Conservation (phyloP, 1,140 invertebrate species). For the Pectinophora gossypiella region DNA sequence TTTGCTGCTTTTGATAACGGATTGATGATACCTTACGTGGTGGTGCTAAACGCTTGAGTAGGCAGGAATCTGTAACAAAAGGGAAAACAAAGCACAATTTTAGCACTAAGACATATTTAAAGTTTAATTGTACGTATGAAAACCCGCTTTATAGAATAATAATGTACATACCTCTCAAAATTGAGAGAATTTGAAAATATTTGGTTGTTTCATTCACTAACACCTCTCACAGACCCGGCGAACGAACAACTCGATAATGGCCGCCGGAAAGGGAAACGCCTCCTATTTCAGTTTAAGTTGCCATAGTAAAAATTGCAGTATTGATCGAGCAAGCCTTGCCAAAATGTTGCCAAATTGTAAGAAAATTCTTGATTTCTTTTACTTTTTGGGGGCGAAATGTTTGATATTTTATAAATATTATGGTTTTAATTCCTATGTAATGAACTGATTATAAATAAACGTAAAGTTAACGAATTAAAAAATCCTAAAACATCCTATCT, state of each 20-base stretch:
- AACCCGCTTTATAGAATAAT: not conserved
- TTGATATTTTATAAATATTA: too few relatives aligned
- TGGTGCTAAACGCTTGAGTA: slow-evolving; percentile 61
- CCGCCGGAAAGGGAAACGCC: slow-evolving; percentile 37
- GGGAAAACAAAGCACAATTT: slow-evolving; percentile 12
- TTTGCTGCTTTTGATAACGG: slow-evolving; percentile 35
- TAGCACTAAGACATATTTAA: slow-evolving; percentile 8
- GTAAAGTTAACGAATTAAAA: too few relatives aligned
- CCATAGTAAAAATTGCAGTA: slow-evolving; percentile 10
- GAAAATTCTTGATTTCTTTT: too few relatives aligned
- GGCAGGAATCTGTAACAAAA: slow-evolving; percentile 62
- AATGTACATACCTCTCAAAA: slow-evolving; percentile 61
- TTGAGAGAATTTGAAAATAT: slow-evolving; percentile 65
- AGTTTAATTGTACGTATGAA: not conserved
- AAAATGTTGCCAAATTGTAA: too few relatives aligned
- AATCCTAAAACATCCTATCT: too few relatives aligned
- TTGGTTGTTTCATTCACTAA: slow-evolving; percentile 59
- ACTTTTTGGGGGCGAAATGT: too few relatives aligned
- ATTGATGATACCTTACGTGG: slow-evolving; percentile 35
- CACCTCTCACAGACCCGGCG: slow-evolving; percentile 71
- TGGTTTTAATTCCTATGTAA: too few relatives aligned
- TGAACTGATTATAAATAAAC: too few relatives aligned
- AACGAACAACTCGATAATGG: slow-evolving; percentile 78
- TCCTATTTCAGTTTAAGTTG: slow-evolving; percentile 3
- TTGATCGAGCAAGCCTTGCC: too few relatives aligned